Base-by-base conservation (phyloP, 2,888 invertebrate genomes). In the Pyralis farinalis region DNA sequence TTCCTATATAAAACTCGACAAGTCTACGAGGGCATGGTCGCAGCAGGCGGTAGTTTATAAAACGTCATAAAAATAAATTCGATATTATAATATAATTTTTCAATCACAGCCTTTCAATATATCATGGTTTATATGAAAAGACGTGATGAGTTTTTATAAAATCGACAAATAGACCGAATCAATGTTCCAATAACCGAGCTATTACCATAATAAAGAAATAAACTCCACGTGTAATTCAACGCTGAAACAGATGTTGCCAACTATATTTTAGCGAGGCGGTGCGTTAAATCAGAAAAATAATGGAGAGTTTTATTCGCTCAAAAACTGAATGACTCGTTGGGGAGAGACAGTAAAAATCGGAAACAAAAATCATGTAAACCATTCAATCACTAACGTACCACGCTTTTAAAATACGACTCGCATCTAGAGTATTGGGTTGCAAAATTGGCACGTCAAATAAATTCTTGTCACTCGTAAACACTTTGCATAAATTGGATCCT, bases 401-500 rank as follows among this genome's bases (percentile, higher is more conserved):
- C 48, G 56, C 67, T 69, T 73, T 72, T 66, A 70, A 73, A 71
- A 69, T 62, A 62, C 59, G 59, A 52, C 61, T 51, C 50, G 44
- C 50, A 58, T 43, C 58, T 53, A 58, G 58, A 58, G 63, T 61
- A 66, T 63, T 57, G 61, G 52, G 58, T 54, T 64, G 65, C 71
- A 74, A 77, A 77, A 77, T 78, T 78, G 76, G 74, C 69, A 69
- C 70, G 76, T 77, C 82, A 76, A 81, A 83, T 80, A 81, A 80
- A 83, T 81, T 82, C 81, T 69, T 73, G 78, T 77, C 82, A 80
- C 71, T 74, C 75, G 80, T 78, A 81, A 83, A 85, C 80, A 80
- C 81, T 85, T 83, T 81, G 79, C 84, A 83, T 82, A 81, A 77
- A 83, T 81, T 78, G 79, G 75, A 81, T 78, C 63, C 73, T 58